Conservation (phyloP, 2,888 invertebrate genomes). For the Drosophila subsilvestris region DNA sequence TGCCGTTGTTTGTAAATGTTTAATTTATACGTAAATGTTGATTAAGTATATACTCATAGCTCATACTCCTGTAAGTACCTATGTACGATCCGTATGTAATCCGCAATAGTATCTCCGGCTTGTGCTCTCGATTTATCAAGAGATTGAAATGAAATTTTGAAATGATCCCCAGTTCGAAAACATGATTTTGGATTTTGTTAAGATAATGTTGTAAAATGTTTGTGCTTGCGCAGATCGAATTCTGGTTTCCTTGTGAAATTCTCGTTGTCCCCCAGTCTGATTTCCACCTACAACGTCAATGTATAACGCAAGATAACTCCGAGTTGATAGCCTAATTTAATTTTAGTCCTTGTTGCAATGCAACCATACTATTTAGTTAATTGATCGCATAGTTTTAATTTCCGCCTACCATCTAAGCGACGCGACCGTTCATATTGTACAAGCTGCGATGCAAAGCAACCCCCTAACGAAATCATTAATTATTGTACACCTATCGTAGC, state of each 20-base stretch:
- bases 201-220: slow-evolving; percentile 11
- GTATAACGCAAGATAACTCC: slow-evolving; percentile 17
- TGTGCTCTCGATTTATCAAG: slow-evolving; percentile 39
- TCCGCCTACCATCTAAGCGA: slow-evolving; percentile 35
- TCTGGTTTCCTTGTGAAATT: slow-evolving; percentile 29
- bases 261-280: slow-evolving; percentile 28
- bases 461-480: slow-evolving; percentile 25
- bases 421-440: slow-evolving; percentile 31
- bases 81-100: slow-evolving; percentile 29
- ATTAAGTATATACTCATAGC: slow-evolving; percentile 57
- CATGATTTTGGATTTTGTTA: slow-evolving; percentile 24
- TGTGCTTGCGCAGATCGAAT: slow-evolving; percentile 45
- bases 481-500: slow-evolving; percentile 10
- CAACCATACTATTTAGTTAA: slow-evolving; percentile 54
- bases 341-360: slow-evolving; percentile 68
- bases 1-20: slow-evolving; percentile 74
- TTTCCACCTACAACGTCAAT: slow-evolving; percentile 20
- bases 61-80: slow-evolving; percentile 19
- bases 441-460: slow-evolving; percentile 41
- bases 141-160: slow-evolving; percentile 3
- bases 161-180: slow-evolving; percentile 21
- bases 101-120: slow-evolving; percentile 7
- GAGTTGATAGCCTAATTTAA: slow-evolving; percentile 54
- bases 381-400: slow-evolving; percentile 32
- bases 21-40: slow-evolving; percentile 71